Conservation (phyloP, 2,797 vertebrate genomes). For the Myoxocephalus aenaeus region DNA sequence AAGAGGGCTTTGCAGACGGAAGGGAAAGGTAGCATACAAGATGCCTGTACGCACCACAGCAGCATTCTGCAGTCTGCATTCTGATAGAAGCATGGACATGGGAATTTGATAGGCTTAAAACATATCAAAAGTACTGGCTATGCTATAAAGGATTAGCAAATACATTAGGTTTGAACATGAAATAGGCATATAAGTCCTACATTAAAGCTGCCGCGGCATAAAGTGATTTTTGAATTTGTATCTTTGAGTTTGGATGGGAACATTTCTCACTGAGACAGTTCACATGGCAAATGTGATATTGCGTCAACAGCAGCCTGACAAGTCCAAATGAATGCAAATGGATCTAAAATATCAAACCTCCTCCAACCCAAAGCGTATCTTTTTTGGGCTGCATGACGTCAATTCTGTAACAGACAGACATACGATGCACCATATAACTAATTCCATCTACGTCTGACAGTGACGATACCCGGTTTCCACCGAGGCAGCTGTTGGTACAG, state of each 20-base stretch:
- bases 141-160: background rate
- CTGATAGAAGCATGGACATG: background rate
- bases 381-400: constrained; percentile 49
- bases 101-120: constrained; percentile 14
- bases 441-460: constrained; percentile 56
- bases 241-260: constrained; percentile 26
- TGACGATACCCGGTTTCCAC: constrained; percentile 55
- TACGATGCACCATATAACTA: constrained; percentile 54
- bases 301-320: constrained; percentile 50
- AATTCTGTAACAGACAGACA: constrained; percentile 52
- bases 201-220: constrained; percentile 21
- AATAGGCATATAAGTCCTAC: constrained; percentile 1
- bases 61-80: background rate
- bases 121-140: background rate
- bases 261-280: constrained; percentile 38
- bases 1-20: constrained; percentile 42
- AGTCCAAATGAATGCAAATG: constrained; percentile 61
- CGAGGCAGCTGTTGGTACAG: constrained; percentile 62
- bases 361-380: constrained; percentile 20
- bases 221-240: constrained; percentile 18
- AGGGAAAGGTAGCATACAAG: constrained; percentile 2
- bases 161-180: background rate
- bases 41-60: constrained; percentile 42
- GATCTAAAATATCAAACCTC: constrained; percentile 51
- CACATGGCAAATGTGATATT: constrained; percentile 41